Percentiles rank a stretch among this genome's conserved stretches.
Conservation (phyloP, 2,888 invertebrate species). For the Andricus quercusramuli region DNA sequence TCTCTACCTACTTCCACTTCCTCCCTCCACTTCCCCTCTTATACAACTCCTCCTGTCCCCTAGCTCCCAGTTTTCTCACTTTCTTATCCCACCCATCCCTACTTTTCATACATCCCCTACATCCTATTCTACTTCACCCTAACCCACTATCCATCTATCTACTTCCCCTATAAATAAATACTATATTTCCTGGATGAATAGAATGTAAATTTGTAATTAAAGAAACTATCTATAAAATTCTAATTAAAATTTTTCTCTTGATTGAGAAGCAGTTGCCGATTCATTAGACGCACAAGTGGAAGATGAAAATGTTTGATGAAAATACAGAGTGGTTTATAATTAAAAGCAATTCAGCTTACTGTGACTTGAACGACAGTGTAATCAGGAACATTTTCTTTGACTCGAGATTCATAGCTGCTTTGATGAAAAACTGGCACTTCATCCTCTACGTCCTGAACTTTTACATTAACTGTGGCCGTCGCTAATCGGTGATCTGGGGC, state of each 20-base stretch:
- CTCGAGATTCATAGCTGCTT: constrained; percentile 86
- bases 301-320: neutral
- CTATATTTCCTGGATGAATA: neutral
- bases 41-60: no score
- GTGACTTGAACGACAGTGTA: constrained; percentile 88
- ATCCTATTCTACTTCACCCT: no score
- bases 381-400: constrained; percentile 92
- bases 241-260: neutral
- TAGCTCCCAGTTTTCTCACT: no score
- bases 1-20: no score
- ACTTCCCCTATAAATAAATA: no score
- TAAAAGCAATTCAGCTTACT: constrained; percentile 77
- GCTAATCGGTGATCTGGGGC: constrained; percentile 91
- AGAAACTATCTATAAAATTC: neutral
- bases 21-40: no score
- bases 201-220: neutral
- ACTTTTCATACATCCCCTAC: no score
- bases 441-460: constrained; percentile 89
- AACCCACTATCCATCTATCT: no score
- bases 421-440: constrained; percentile 90
- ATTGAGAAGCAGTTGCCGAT: neutral
- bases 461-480: constrained; percentile 91
- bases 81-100: no score
- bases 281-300: no score
- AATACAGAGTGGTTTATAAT: neutral